Conservation (phyloP, 2,113 vertebrate species). For the Pandion haliaetus region DNA sequence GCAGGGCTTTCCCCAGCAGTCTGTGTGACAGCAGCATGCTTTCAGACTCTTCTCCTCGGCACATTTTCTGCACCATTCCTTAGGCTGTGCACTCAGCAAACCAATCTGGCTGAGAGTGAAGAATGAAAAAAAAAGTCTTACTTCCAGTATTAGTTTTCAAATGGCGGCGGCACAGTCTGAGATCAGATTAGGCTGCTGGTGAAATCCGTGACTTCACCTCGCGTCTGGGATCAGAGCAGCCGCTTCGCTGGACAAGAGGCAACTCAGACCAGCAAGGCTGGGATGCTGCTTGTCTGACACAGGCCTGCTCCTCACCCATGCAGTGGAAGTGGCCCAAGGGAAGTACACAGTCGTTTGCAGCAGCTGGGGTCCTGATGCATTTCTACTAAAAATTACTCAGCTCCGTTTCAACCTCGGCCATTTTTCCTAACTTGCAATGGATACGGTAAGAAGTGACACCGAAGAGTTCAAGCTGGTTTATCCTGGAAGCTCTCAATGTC, state of each 20-base stretch:
- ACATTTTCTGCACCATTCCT: background rate
- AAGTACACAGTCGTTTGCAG: rapidly evolving
- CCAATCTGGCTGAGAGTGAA: background rate
- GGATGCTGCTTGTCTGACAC: background rate
- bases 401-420: background rate
- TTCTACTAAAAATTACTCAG: background rate
- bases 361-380: background rate
- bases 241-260: background rate
- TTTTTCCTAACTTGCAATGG: background rate
- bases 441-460: background rate
- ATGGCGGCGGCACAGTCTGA: background rate
- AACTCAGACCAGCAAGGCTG: background rate
- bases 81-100: background rate
- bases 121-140: background rate
- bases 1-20: background rate
- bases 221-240: background rate
- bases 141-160: background rate
- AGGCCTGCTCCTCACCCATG: rapidly evolving
- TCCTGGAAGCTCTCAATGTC: background rate
- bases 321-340: background rate
- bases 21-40: background rate
- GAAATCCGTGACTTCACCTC: background rate
- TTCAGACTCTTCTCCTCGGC: background rate
- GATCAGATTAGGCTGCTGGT: background rate
- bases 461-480: background rate